Evolutionary conservation across 1,140 invertebrate genomes (phyloP).

Genomic region (Neodiprion lecontei): DNA sequence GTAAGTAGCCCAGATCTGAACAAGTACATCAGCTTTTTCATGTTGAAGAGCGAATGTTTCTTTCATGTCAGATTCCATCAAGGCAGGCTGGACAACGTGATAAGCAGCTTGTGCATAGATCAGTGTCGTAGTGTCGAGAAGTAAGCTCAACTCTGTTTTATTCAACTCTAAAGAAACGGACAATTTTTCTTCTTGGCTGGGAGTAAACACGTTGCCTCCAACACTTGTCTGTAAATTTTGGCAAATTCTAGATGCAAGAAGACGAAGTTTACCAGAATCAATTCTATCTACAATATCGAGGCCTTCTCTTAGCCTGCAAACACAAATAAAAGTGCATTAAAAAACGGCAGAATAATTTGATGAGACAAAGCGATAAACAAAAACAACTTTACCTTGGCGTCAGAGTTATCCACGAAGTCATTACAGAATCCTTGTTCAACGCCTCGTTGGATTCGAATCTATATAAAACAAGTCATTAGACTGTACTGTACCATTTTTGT

Average conservation of each 20-base stretch:
- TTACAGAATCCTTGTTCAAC: neutral
- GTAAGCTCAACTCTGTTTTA: slow-evolving; percentile 40
- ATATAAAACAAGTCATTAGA: neutral
- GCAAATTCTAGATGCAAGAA: slow-evolving; percentile 49
- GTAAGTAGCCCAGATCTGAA: slow-evolving; percentile 48
- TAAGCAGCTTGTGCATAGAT: slow-evolving; percentile 50
- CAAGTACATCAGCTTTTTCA: slow-evolving; percentile 45
- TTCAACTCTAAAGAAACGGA: slow-evolving; percentile 45
- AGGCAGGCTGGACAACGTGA: slow-evolving; percentile 38
- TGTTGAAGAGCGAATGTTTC: slow-evolving; percentile 41
- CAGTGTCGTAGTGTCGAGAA: slow-evolving; percentile 44
- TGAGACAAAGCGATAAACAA: neutral
- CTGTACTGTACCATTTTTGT: too few species aligned
- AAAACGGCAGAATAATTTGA: neutral
- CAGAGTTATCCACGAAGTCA: neutral
- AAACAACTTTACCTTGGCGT: neutral
- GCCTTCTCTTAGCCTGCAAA: slow-evolving; percentile 40
- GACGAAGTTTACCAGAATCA: slow-evolving; percentile 51
- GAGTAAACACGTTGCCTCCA: slow-evolving; percentile 43
- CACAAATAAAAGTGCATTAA: neutral
- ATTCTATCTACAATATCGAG: slow-evolving; percentile 41
- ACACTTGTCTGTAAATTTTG: slow-evolving; percentile 37
- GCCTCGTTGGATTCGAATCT: too few species aligned
- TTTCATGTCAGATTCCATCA: slow-evolving; percentile 45
- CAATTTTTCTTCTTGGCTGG: slow-evolving; percentile 53